Conservation (phyloP, 92 coral and sea anemone species). For the Umimayanthus kanabou region DNA sequence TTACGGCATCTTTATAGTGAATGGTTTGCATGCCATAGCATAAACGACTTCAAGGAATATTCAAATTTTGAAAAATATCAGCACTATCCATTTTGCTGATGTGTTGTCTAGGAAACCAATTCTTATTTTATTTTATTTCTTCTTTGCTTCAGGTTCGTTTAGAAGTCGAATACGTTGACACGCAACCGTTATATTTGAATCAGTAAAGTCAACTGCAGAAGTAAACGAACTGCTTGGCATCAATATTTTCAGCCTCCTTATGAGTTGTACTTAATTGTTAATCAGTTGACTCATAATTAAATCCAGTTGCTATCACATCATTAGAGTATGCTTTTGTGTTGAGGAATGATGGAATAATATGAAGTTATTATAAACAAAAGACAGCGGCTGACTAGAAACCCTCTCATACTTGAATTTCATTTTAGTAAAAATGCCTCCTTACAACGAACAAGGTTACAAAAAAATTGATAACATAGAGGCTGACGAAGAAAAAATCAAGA, state of each 20-base stretch:
- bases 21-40: background rate
- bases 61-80: too few relatives aligned
- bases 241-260: too few relatives aligned
- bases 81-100: background rate
- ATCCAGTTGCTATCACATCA: background rate
- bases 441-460: background rate
- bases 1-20: background rate
- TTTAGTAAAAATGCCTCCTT: background rate
- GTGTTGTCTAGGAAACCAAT: background rate
- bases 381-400: background rate
- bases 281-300: too few relatives aligned
- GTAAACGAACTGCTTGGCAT: background rate
- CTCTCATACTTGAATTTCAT: background rate
- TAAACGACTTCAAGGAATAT: background rate
- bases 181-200: too few relatives aligned
- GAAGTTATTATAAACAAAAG: background rate
- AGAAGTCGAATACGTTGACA: too few relatives aligned
- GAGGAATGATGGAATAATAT: too few relatives aligned
- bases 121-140: background rate
- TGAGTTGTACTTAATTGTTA: too few relatives aligned
- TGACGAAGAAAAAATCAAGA: background rate
- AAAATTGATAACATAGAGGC: constrained; percentile 2
- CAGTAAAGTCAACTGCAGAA: background rate
- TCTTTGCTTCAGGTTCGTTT: background rate
- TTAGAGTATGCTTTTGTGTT: background rate